Evolutionary conservation across 1,140 invertebrate species (phyloP), one percentile per base, ranked within the genome.

Genomic region (Macrocentrus cingulum): DNA sequence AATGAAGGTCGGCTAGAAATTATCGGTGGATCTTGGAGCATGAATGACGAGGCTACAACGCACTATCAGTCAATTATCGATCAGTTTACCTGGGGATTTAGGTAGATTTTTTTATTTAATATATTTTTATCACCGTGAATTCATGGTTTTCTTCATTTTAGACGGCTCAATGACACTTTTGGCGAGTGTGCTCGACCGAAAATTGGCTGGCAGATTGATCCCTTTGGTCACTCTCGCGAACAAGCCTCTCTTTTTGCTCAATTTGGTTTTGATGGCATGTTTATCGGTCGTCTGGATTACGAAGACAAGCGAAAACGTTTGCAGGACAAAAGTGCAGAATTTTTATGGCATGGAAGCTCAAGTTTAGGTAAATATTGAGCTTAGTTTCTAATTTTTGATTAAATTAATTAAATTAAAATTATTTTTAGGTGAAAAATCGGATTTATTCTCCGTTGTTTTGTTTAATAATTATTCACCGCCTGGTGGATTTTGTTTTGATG

Each of bases 51-150:
- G 71, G 95, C 94, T 0, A 82, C 86, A 0, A 87, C 91, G 0
- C 92, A 98, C 72, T 99, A 99, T 75, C 91, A 92, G 61, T 92
- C 91, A 41, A 89, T 94, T 8, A 88, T 99, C 22, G 95, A 99
- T 78, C 95, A 99, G 75, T 95, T 95, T 69, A 85, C 87, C 6
- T 88, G 86, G 84, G 89, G 89, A 8, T 79, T 91, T 23, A 85
- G 83, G 88, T 90, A 69, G n/a, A 22, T 22, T 49, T 37, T 36
- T 16, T 6, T 13, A 23, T 20, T 11, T 19, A 1, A 36, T 42
- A 11, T 25, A 16, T 54, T 41, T 36, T 2, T 1, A 41, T 11
- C 11, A 13, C 41, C 4, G 0, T 44, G 36, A 45, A 19, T 11
- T 16, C 9, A 23, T 16, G 15, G n/a, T 2, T 51, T 15, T 25